Evolutionary conservation across 2,888 invertebrate genomes (phyloP).

Genomic region (Phasia obesa): DNA sequence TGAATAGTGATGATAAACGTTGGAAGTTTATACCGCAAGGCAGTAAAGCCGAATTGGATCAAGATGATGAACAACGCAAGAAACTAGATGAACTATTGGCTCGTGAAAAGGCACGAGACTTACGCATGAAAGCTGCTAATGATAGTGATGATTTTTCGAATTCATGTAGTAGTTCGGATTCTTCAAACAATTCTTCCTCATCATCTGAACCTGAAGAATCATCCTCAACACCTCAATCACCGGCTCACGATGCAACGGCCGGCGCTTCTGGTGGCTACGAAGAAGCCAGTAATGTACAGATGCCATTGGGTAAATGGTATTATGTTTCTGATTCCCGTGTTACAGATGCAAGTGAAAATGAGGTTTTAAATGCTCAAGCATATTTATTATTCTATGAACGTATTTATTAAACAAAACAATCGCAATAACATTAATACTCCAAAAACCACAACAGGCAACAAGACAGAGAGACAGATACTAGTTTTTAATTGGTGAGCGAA

Average conservation of each 20-base stretch:
- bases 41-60: slow-evolving; percentile 84
- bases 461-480: background rate
- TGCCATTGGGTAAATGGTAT: slow-evolving; percentile 93
- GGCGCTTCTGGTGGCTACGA: slow-evolving; percentile 80
- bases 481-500: slow-evolving; percentile 24
- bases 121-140: slow-evolving; percentile 79
- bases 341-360: slow-evolving; percentile 89
- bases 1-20: slow-evolving; percentile 86
- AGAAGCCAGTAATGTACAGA: slow-evolving; percentile 77
- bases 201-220: slow-evolving; percentile 77
- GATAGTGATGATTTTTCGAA: slow-evolving; percentile 84
- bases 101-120: slow-evolving; percentile 80
- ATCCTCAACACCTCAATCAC: slow-evolving; percentile 76
- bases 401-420: slow-evolving; percentile 85
- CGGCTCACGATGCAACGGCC: slow-evolving; percentile 80
- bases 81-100: slow-evolving; percentile 81
- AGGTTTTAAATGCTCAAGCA: slow-evolving; percentile 93
- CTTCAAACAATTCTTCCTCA: slow-evolving; percentile 57
- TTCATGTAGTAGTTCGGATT: slow-evolving; percentile 82
- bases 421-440: slow-evolving; percentile 8
- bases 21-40: slow-evolving; percentile 89
- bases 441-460: slow-evolving; percentile 3
- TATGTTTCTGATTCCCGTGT: slow-evolving; percentile 96
- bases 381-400: slow-evolving; percentile 98
- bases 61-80: slow-evolving; percentile 83